Evolutionary conservation across 2,113 vertebrate genomes (phyloP).

Genomic region (Chitala chitala): DNA sequence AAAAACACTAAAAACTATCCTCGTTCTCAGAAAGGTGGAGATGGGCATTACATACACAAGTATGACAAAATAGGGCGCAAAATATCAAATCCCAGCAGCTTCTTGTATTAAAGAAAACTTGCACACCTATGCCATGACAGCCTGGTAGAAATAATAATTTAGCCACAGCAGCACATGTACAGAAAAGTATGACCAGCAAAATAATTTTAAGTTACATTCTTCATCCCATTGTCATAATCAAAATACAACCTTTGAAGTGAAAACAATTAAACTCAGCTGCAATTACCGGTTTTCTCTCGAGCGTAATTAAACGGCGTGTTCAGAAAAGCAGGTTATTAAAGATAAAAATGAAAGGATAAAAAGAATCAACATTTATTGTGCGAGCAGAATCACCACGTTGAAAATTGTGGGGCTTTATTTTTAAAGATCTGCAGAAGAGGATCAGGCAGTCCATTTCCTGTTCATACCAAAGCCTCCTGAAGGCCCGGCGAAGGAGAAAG

Average conservation of each 20-base stretch:
- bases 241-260: slow-evolving; percentile 22
- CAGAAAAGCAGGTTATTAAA: slow-evolving; percentile 29
- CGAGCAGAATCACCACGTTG: background rate
- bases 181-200: slow-evolving; percentile 20
- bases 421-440: background rate
- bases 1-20: no score
- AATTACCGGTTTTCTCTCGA: slow-evolving; percentile 24
- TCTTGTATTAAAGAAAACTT: background rate
- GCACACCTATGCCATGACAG: background rate
- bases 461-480: background rate
- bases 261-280: slow-evolving; percentile 28
- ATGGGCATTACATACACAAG: background rate
- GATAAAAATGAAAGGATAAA: slow-evolving; percentile 18
- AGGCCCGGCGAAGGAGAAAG: no score
- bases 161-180: slow-evolving; percentile 4
- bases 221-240: slow-evolving; percentile 18
- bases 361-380: slow-evolving; percentile 21
- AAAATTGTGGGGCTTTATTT: background rate
- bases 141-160: background rate
- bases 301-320: slow-evolving; percentile 26
- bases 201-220: slow-evolving; percentile 18
- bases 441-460: background rate
- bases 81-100: no score
- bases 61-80: background rate
- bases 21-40: background rate